phyloP scores from a whole-genome alignment of 2,888 invertebrate genomes.

The Lycia hirtaria region DNA sequence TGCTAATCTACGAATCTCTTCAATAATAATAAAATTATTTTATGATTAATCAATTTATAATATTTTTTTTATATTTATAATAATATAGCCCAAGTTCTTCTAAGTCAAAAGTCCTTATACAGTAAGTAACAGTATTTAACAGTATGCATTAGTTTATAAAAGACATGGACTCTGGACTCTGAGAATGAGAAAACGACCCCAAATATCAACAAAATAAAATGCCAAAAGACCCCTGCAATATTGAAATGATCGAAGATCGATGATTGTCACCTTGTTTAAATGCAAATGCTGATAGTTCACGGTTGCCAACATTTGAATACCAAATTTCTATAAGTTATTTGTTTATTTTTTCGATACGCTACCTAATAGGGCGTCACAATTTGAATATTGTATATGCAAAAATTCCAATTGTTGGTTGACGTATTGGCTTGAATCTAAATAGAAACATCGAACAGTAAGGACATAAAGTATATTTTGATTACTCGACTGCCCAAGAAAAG shows the following conservation, averaged over 20 bases:
- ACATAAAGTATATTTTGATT: too few species aligned
- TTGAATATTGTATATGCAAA: slow-evolving; percentile 68
- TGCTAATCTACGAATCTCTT: too few species aligned
- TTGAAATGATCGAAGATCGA: slow-evolving; percentile 73
- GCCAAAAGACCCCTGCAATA: slow-evolving; percentile 50
- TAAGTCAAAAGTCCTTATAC: too few species aligned
- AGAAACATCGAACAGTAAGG: neutral
- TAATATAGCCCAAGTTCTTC: too few species aligned
- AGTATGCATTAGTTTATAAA: too few species aligned
- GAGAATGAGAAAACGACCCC: too few species aligned
- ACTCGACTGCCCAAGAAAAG: too few species aligned
- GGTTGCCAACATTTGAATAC: slow-evolving; percentile 74
- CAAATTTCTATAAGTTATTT: slow-evolving; percentile 69
- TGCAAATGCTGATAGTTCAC: slow-evolving; percentile 73
- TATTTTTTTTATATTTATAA: too few species aligned
- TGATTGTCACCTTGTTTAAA: slow-evolving; percentile 76
- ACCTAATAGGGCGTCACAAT: slow-evolving; percentile 69
- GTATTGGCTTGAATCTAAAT: slow-evolving; percentile 38
- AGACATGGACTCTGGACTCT: too few species aligned
- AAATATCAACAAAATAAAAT: slow-evolving; percentile 36
- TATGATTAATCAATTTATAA: too few species aligned
- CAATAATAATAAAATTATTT: too few species aligned
- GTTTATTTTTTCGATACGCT: slow-evolving; percentile 73
- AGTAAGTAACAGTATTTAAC: too few species aligned
- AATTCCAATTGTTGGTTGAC: slow-evolving; percentile 47